A percentile compares a stretch with the other conserved stretches of the same genome.
phyloP scores from a whole-genome alignment of 2,797 vertebrate genomes.

The Sebastes elongatus region DNA sequence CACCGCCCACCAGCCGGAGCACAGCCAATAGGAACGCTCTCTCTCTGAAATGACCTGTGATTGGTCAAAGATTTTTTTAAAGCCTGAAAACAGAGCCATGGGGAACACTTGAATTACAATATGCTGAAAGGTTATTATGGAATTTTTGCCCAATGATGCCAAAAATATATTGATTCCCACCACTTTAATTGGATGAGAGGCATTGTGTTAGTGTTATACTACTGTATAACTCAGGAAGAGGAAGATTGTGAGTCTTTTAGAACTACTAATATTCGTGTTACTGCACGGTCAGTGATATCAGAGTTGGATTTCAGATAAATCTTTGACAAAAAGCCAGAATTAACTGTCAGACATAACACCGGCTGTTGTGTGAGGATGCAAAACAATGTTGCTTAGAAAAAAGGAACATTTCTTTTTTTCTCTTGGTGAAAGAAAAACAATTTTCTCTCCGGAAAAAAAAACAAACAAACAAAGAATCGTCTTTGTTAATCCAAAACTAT shows the following conservation, averaged over 20 bases:
- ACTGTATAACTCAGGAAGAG: background rate
- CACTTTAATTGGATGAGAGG: background rate
- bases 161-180: too few relatives aligned
- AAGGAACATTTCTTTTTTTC: background rate
- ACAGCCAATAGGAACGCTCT: too few relatives aligned
- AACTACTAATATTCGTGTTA: background rate
- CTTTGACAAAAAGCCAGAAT: background rate
- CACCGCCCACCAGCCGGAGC: too few relatives aligned
- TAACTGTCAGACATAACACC: background rate
- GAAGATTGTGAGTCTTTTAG: background rate
- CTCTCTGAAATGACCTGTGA: too few relatives aligned
- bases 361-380: background rate
- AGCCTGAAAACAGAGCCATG: too few relatives aligned
- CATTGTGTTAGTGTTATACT: background rate
- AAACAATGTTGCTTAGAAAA: constrained; percentile 37
- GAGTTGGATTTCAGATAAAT: background rate
- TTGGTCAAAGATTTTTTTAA: too few relatives aligned
- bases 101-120: too few relatives aligned
- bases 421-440: background rate
- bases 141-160: too few relatives aligned
- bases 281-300: background rate
- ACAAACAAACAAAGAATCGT: background rate
- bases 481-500: background rate
- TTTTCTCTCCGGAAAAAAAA: background rate
- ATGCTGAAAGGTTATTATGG: too few relatives aligned